Conservation (phyloP, 2,888 invertebrate species). For the Ethmia dodecea region DNA sequence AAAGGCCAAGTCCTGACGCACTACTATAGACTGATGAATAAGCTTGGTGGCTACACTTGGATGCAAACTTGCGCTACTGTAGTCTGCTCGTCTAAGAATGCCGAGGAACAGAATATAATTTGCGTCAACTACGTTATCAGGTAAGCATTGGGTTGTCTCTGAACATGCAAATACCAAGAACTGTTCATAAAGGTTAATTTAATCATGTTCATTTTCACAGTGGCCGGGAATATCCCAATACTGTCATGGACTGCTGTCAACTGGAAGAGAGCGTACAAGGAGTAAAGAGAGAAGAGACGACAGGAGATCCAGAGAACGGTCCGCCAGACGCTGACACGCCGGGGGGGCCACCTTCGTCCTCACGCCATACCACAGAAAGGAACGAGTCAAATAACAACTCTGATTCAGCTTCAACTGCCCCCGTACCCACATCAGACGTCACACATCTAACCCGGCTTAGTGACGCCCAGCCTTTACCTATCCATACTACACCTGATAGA, state of each 20-base stretch:
- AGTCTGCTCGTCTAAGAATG: conserved; percentile 96
- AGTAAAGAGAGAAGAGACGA: conserved; percentile 90
- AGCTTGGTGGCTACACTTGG: conserved; percentile 97
- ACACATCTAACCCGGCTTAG: conserved; percentile 65
- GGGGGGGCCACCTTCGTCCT: conserved; percentile 54
- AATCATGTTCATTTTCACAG: conserved; percentile 79
- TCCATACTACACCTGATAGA: conserved; percentile 62
- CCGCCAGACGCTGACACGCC: conserved; percentile 89
- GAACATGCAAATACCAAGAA: too few species aligned
- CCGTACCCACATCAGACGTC: conserved; percentile 59
- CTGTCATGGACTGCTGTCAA: conserved; percentile 96
- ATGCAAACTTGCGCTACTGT: conserved; percentile 98
- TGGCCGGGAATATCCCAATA: conserved; percentile 91
- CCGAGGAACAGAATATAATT: conserved; percentile 97
- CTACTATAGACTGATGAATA: conserved; percentile 97
- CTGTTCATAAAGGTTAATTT: too few species aligned
- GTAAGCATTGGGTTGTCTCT: conserved; percentile 75
- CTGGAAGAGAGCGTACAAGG: conserved; percentile 88
- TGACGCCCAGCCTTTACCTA: conserved; percentile 58
- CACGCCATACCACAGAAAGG: conserved; percentile 57
- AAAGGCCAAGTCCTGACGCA: conserved; percentile 98
- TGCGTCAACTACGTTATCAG: conserved; percentile 98
- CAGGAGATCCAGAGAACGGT: conserved; percentile 91
- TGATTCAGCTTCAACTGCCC: conserved; percentile 60
- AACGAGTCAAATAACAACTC: conserved; percentile 58